These are phyloP conservation scores for Bergia sp. DNA, from an alignment of 92 coral and sea anemone species.

Conservation along the genomic window DNA sequence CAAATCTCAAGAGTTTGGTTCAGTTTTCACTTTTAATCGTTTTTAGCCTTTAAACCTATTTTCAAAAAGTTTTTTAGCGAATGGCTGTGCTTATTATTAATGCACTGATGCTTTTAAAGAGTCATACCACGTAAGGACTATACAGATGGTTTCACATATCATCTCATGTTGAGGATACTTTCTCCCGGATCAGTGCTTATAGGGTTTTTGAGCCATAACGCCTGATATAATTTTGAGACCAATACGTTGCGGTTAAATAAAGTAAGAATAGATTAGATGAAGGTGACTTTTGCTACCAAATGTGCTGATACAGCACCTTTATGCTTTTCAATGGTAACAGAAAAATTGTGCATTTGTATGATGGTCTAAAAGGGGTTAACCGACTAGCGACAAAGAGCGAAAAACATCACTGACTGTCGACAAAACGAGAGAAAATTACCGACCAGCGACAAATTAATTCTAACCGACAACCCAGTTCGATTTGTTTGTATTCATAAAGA, in stretches of 20 bases:
- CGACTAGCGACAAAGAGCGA: no score
- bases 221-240: conserved; percentile 5
- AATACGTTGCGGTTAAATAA: neutral
- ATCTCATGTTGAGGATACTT: neutral
- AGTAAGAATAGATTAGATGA: neutral
- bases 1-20: neutral
- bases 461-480: no score
- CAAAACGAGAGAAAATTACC: no score
- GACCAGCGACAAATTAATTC: no score
- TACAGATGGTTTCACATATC: neutral
- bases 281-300: neutral
- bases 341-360: no score
- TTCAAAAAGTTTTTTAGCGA: neutral
- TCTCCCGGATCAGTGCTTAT: neutral
- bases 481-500: neutral
- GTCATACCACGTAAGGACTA: neutral
- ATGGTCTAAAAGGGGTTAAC: no score
- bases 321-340: no score
- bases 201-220: neutral
- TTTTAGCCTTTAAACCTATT: neutral
- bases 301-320: conserved; percentile 1
- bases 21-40: neutral
- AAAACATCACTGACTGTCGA: no score
- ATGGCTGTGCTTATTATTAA: neutral
- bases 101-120: neutral